Evolutionary conservation across 2,113 vertebrate species (phyloP), one percentile per base, ranked within the genome.

Genomic region (Reinhardtius hippoglossoides): DNA sequence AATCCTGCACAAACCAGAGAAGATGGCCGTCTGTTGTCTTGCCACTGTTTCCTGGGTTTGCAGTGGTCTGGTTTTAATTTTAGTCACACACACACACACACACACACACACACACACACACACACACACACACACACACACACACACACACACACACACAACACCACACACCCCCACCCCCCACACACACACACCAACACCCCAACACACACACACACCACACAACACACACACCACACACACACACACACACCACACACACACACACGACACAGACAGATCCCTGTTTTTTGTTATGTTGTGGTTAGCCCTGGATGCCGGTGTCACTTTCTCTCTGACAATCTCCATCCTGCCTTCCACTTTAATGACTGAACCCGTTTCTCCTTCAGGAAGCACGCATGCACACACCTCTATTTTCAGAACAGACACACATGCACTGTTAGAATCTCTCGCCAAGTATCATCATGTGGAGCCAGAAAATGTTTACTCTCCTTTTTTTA

Each of bases 41-140:
- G 74, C 72, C 48, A 27, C 63, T 74, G 60, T 78, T 75, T 83
- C 48, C 60, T 21, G 13, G 21, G 13, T 21, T 75, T 18, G 27
- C 70, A 64, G 42, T 31, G 13, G 61, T 86, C 81, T 89, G 89
- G 82, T 83, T 87, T 72, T 81, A 52, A 89, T 91, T 87, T 50
- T 71, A 63, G 74, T 50, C 50, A 23, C 42, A 76, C 54, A 27
- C 20, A n/a, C 71, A 3, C 37, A 74, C 48, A 61, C 55, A 58
- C 40, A 76, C 56, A 65, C 71, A 68, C 69, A 44, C 67, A 68
- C 52, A 3, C 12, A 75, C 20, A 76, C 52, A 26, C 18, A 20
- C 64, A 6, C 37, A 57, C 8, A 61, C 59, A 74, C 2, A 2
- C 44, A 23, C 44, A 76, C 54, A 23, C 20, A 16, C 71, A 4